Base-by-base conservation (phyloP, 2,888 invertebrate species). In the Heliconius ethilla region DNA sequence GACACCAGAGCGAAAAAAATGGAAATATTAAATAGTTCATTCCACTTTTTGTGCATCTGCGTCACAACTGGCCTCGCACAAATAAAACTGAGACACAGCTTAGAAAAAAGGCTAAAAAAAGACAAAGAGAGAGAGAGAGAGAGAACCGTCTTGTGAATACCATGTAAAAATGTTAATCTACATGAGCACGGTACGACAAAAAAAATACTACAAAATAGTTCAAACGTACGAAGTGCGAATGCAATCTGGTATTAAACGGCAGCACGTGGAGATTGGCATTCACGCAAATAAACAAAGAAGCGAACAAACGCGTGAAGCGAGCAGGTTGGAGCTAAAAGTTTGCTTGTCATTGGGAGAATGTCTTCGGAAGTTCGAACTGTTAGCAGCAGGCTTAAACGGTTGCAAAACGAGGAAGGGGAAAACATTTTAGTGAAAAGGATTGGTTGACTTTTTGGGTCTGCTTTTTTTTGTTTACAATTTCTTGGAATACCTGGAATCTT, bases 211-310 rank as follows among this genome's bases (percentile, higher is more conserved):
- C 62, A 27, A 27, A 25, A 25, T 13, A 27, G 15, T 63, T 29
- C 6, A 69, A 67, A 69, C 67, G 40, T 2, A 15, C 7, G 40
- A 69, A 25, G 69, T 69, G 25, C 15, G 40, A 69, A 25, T 69
- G 25, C 69, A 69, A 45, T 40, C 67, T 67, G 40, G 15, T 27
- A 45, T 69, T 40, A 69, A 69, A 40, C 25, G 40, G 40, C 69
- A n/a, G 40, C 40, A 25, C 13, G 69, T 69, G 40, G 22, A 69
- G 5, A 69, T 69, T 45, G 40, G 25, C 69, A 69, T 13, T 69
- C 40, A 69, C 45, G 40, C 40, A 69, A 69, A 25, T 45, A 25
- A 69, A 69, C 69, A 25, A 40, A 18, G 40, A 40, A 15, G 33
- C 13, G 40, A 13, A 5, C 37, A 13, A 45, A 37, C 33, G 66